These are phyloP conservation scores for Petrocephalus microphthalmus DNA, from an alignment of 2,113 vertebrate genomes.

Conservation along the genomic window DNA sequence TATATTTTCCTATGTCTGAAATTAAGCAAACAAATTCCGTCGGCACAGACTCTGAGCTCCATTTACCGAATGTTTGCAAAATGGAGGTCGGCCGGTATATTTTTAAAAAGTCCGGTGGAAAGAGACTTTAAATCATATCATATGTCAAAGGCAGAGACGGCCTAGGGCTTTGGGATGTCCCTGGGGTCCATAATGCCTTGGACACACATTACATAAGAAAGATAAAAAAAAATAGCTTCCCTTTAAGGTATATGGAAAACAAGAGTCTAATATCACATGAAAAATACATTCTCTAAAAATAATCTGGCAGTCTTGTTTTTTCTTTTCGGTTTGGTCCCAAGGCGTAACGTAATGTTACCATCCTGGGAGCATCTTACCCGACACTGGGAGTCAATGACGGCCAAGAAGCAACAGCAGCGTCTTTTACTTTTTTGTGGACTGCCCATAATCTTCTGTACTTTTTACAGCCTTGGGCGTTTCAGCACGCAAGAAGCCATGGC, in stretches of 20 bases:
- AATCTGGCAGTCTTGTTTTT: constrained; percentile 30
- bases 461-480: background rate
- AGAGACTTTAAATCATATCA: constrained; percentile 32
- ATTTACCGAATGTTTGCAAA: constrained; percentile 1
- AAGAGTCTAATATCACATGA: constrained; percentile 45
- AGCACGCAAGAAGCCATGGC: background rate
- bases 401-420: constrained; percentile 41
- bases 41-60: background rate
- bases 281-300: constrained; percentile 38
- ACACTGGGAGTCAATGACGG: constrained; percentile 42
- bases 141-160: constrained; percentile 37
- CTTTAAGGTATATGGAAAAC: constrained; percentile 45
- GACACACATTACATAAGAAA: constrained; percentile 42
- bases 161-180: constrained; percentile 30
- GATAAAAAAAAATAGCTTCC: constrained; percentile 33
- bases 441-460: background rate
- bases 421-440: background rate
- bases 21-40: constrained; percentile 9
- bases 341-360: constrained; percentile 42
- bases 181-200: constrained; percentile 29
- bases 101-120: constrained; percentile 25
- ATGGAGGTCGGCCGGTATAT: constrained; percentile 10
- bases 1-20: background rate
- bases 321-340: background rate
- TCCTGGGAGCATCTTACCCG: constrained; percentile 32